Conservation (phyloP, 2,888 invertebrate species). For the Agrochola lota region DNA sequence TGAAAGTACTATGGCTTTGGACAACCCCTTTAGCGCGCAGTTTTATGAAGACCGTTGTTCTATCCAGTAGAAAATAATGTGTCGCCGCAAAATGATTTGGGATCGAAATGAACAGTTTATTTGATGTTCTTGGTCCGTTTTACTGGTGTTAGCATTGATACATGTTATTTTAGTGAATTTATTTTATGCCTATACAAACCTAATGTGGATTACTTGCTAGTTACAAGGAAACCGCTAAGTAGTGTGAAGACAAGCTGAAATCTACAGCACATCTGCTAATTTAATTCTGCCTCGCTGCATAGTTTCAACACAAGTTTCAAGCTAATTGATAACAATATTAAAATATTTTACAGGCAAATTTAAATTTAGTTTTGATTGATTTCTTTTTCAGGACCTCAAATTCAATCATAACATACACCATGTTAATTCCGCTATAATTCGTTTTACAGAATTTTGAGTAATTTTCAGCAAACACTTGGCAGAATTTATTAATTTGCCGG, state of each 20-base stretch:
- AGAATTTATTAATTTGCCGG: too few species aligned
- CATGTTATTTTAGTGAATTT: constrained; percentile 18
- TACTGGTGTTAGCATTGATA: background rate
- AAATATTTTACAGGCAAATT: constrained; percentile 19
- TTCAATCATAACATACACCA: background rate
- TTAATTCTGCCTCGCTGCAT: background rate
- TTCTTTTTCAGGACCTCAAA: background rate
- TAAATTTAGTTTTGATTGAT: constrained; percentile 6
- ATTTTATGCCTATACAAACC: background rate
- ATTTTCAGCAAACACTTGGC: too few species aligned
- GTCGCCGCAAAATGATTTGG: constrained; percentile 32
- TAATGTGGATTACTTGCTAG: background rate
- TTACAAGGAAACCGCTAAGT: background rate
- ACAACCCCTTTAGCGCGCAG: constrained; percentile 81
- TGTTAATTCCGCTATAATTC: too few species aligned
- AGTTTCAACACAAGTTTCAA: background rate
- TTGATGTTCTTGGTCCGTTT: background rate
- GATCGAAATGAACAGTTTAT: constrained; percentile 14
- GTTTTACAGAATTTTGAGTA: too few species aligned
- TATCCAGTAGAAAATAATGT: constrained; percentile 71
- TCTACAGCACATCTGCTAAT: background rate
- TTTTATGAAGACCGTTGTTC: constrained; percentile 82
- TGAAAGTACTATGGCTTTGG: constrained; percentile 78
- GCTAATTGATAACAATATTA: constrained; percentile 13
- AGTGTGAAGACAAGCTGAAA: background rate